Evolutionary conservation across 2,113 vertebrate species (phyloP).

Genomic region (Platichthys flesus): DNA sequence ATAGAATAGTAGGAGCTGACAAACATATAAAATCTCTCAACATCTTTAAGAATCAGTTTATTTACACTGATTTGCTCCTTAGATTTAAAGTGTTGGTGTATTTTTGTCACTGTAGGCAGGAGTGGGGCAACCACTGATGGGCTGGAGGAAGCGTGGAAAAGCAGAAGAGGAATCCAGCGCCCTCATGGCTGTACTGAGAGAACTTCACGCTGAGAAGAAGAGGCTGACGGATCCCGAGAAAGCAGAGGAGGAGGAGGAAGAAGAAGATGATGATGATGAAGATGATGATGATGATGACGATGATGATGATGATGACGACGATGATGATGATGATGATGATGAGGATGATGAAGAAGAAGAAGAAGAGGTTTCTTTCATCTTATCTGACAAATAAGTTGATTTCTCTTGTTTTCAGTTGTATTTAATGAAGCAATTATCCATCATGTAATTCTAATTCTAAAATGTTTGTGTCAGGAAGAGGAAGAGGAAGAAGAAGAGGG

Average conservation of each 20-base stretch:
- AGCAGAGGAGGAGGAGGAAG: slow-evolving; percentile 43
- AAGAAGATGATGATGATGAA: slow-evolving; percentile 30
- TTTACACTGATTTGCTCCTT: background rate
- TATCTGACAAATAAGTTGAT: background rate
- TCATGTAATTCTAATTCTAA: background rate
- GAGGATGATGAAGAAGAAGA: slow-evolving; percentile 40
- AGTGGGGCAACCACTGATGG: slow-evolving; percentile 59
- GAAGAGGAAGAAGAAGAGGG: slow-evolving; percentile 32
- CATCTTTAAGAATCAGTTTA: background rate
- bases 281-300: slow-evolving; percentile 57
- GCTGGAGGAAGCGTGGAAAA: slow-evolving; percentile 60
- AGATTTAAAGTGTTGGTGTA: background rate
- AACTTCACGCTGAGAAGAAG: slow-evolving; percentile 69
- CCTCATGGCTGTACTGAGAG: slow-evolving; percentile 64
- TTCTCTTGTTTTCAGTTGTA: background rate
- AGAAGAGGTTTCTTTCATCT: slow-evolving; percentile 52
- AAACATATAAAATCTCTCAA: background rate
- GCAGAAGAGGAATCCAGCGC: slow-evolving; percentile 33
- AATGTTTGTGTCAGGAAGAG: slow-evolving; percentile 40
- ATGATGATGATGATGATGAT: slow-evolving; percentile 29
- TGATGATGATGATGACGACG: slow-evolving; percentile 51
- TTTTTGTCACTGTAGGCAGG: slow-evolving; percentile 49
- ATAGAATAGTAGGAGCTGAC: slow-evolving; percentile 65
- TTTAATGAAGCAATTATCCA: background rate
- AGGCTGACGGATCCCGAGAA: slow-evolving; percentile 66